phyloP scores from a whole-genome alignment of 1,140 invertebrate genomes.

The Campoletis sonorensis region DNA sequence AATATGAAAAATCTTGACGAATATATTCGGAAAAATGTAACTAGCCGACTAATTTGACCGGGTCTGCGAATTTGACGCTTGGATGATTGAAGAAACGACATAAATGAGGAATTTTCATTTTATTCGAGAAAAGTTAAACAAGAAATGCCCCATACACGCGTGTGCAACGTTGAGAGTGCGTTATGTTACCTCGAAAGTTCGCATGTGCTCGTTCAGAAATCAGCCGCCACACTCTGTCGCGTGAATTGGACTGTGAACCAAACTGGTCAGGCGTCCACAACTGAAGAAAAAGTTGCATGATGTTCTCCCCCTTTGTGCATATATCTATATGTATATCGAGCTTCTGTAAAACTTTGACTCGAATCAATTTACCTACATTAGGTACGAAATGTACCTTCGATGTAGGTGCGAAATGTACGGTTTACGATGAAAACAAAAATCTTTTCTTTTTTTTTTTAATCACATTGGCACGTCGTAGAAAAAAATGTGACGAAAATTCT shows the following conservation, averaged over 20 bases:
- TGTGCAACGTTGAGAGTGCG: not conserved
- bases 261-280: conserved; percentile 34
- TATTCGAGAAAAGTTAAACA: not conserved
- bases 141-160: not conserved
- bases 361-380: conserved; percentile 2
- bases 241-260: conserved; percentile 42
- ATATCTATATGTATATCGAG: not conserved
- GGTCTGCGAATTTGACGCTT: too few species aligned
- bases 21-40: too few species aligned
- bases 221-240: conserved; percentile 7
- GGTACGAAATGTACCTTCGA: not conserved
- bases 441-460: not conserved
- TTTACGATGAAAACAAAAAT: not conserved
- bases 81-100: too few species aligned
- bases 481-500: too few species aligned
- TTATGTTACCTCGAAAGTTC: conserved; percentile 8
- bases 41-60: too few species aligned
- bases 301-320: not conserved
- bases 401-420: too few species aligned
- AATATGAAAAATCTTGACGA: too few species aligned
- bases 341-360: not conserved
- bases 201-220: conserved; percentile 15
- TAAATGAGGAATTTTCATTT: too few species aligned
- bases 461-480: not conserved
- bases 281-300: not conserved